A percentile compares a stretch with the other conserved stretches of the same genome.
Evolutionary conservation across 30 jellyfish, hydroid and myxozoan genomes (phyloP).

Genomic region (Aurelia coerulea): DNA sequence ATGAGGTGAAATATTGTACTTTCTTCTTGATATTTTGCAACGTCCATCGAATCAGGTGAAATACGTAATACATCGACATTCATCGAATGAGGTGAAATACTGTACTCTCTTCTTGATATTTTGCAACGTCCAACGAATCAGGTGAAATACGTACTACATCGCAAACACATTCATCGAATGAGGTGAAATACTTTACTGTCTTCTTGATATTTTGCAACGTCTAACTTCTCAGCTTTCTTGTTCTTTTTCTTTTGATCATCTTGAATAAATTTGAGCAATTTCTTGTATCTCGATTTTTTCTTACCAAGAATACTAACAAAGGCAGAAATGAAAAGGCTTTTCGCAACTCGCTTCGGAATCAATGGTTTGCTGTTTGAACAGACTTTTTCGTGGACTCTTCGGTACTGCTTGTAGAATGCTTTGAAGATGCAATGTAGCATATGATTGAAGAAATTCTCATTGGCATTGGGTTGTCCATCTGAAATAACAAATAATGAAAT

Average conservation of each 20-base stretch:
- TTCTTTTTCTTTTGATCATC: neutral
- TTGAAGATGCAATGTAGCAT: slow-evolving; percentile 34
- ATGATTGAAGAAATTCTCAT: slow-evolving; percentile 31
- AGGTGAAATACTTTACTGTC: slow-evolving; percentile 7
- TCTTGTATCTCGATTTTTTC: slow-evolving; percentile 12
- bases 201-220: neutral
- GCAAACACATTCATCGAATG: neutral
- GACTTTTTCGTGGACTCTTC: slow-evolving; percentile 29
- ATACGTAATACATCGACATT: no score
- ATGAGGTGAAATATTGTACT: no score
- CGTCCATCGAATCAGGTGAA: no score
- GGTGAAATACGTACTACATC: neutral
- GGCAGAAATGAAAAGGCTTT: slow-evolving; percentile 37
- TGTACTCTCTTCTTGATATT: no score
- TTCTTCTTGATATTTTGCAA: no score
- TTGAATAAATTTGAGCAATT: neutral
- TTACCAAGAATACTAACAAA: slow-evolving; percentile 9
- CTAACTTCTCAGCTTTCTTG: neutral
- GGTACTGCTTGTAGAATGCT: slow-evolving; percentile 52
- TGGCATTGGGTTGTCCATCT: slow-evolving; percentile 52
- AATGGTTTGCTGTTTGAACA: slow-evolving; percentile 6
- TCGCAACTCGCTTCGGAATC: slow-evolving; percentile 10
- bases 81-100: neutral
- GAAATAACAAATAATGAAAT: neutral
- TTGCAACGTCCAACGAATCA: neutral